Percentiles rank a stretch among this genome's conserved stretches.
These are phyloP conservation scores for Neodiprion fabricii DNA, from an alignment of 1,140 invertebrate genomes.

Conservation along the genomic window DNA sequence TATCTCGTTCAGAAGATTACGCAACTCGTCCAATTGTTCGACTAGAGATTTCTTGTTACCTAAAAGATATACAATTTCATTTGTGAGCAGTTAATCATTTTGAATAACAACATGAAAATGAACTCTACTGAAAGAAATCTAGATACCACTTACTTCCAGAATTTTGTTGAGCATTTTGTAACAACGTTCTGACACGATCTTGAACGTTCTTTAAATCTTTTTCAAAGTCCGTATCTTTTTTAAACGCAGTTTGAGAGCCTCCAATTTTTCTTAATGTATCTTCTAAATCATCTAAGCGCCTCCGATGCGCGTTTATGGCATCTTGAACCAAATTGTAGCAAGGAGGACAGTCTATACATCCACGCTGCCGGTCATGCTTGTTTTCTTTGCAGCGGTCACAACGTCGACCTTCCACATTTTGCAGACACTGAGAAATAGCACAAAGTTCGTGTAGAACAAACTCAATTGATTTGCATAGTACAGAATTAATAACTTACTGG, in stretches of 20 bases:
- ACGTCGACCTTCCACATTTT: slow-evolving; percentile 89
- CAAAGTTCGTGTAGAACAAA: slow-evolving; percentile 17
- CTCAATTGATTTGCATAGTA: slow-evolving; percentile 8
- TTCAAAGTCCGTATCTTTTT: slow-evolving; percentile 86
- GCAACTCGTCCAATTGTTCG: slow-evolving; percentile 72
- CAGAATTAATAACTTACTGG: slow-evolving; percentile 60
- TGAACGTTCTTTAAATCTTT: slow-evolving; percentile 76
- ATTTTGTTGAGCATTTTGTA: slow-evolving; percentile 71
- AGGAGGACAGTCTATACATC: slow-evolving; percentile 88
- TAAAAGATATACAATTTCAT: slow-evolving; percentile 27
- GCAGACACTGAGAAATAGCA: slow-evolving; percentile 68
- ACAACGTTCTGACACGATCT: slow-evolving; percentile 73
- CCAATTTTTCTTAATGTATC: slow-evolving; percentile 72
- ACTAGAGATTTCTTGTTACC: slow-evolving; percentile 70
- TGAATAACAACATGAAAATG: too few relatives aligned
- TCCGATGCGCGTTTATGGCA: slow-evolving; percentile 81
- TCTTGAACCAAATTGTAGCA: slow-evolving; percentile 95
- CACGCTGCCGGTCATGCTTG: slow-evolving; percentile 83
- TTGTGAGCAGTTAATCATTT: too few relatives aligned
- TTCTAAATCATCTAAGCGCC: slow-evolving; percentile 76
- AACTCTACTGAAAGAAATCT: neutral
- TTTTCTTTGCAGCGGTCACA: slow-evolving; percentile 95
- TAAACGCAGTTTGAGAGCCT: slow-evolving; percentile 75
- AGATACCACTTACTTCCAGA: slow-evolving; percentile 63
- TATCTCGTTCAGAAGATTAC: slow-evolving; percentile 71